Evolutionary conservation across 2,113 vertebrate species (phyloP), one percentile per base, ranked within the genome.

Genomic region (Oncorhynchus keta): DNA sequence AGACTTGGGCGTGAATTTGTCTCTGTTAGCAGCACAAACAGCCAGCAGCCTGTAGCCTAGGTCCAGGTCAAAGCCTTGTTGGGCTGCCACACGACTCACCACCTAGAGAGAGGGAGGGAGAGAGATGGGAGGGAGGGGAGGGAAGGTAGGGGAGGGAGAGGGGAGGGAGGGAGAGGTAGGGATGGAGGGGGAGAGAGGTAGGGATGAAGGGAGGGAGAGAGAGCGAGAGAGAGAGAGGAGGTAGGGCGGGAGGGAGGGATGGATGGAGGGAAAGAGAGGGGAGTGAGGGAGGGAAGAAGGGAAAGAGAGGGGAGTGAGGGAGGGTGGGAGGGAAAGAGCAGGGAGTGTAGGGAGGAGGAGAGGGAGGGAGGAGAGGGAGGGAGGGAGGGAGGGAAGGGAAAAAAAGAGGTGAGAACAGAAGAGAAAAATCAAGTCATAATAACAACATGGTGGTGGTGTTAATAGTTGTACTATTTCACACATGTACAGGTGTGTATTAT

Each of bases 1-100:
- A 86, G 98, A 99, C 93, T 99, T 99, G 61, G 98, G 98, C 72
- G 98, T 99, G 93, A 99, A 99, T 92, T 99, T 99, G 95, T 99
- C 98, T 73, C 98, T 95, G 95, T 99, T 99, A 32, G 97, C 97
- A 3, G 98, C 97, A 68, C 98, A 99, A 90, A 99, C 98, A 55
- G 98, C 98, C 85, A 99, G 94, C 84, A 99, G 95, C 92, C 98
- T 93, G 93, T 99, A 99, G 91, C 97, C 98, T 39, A 99, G 95
- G 90, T 99, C 98, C 94, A 99, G 92, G 91, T 99, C 97, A 74
- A 95, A 99, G 68, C 98, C 98, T 91, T 99, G 98, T 90, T 99
- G 97, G 74, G 98, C 97, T 24, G 98, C 97, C 24, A 99, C 98
- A 28, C 98, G 95, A 82, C 98, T 99, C 83, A 99, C 98, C 91